Percentiles rank a stretch among this genome's conserved stretches.
Conservation (phyloP, 1,140 invertebrate genomes). For the Dreissena polymorpha region DNA sequence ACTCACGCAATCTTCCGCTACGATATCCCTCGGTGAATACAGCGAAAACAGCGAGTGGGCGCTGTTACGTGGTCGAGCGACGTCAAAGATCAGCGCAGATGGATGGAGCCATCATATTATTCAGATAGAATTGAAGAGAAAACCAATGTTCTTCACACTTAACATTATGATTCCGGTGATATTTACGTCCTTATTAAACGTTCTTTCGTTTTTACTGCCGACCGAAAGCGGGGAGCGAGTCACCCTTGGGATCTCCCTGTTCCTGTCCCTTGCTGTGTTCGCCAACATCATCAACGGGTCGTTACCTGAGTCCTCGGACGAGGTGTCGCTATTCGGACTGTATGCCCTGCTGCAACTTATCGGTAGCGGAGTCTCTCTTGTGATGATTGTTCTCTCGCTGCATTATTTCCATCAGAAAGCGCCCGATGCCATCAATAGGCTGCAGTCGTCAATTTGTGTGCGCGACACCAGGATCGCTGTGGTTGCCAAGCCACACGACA, state of each 20-base stretch:
- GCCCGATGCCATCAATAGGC: no score
- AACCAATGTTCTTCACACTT: conserved; percentile 38
- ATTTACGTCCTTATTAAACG: conserved; percentile 55
- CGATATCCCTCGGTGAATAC: conserved; percentile 4
- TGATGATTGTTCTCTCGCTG: conserved; percentile 38
- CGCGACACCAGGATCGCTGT: no score
- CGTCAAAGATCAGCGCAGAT: not conserved
- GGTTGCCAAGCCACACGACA: no score
- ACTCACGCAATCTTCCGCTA: not conserved
- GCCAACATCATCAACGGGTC: conserved; percentile 40
- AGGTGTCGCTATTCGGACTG: conserved; percentile 77
- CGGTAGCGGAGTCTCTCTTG: conserved; percentile 32
- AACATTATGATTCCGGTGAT: conserved; percentile 56
- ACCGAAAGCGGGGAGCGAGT: conserved; percentile 56
- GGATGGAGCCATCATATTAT: conserved; percentile 38
- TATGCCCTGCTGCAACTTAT: conserved; percentile 43
- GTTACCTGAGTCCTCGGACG: conserved; percentile 56
- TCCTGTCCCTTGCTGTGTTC: conserved; percentile 57
- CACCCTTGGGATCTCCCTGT: conserved; percentile 54
- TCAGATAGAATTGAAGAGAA: conserved; percentile 8
- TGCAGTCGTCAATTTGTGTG: no score
- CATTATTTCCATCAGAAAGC: conserved; percentile 3
- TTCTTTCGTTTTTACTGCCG: conserved; percentile 53
- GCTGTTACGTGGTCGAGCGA: not conserved
- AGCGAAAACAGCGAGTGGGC: conserved; percentile 41